These are phyloP conservation scores for Sebastes oblongus DNA, from an alignment of 2,797 vertebrate genomes.

Conservation along the genomic window DNA sequence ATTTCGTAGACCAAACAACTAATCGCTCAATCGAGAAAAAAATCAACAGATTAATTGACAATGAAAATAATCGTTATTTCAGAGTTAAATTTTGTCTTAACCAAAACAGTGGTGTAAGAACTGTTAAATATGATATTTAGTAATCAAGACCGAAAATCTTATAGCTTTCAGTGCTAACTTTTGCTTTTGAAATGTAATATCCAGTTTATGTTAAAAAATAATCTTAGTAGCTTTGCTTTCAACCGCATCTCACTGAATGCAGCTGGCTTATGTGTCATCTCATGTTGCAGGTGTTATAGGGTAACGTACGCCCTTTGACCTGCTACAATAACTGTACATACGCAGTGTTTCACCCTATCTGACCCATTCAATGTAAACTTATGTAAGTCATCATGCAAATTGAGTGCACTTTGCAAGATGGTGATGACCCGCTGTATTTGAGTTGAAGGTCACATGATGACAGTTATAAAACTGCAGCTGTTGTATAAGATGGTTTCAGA, in stretches of 20 bases:
- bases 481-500: slow-evolving; percentile 22
- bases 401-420: not conserved
- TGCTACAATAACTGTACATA: not conserved
- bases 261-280: not conserved
- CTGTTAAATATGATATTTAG: too few relatives aligned
- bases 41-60: too few relatives aligned
- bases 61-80: too few relatives aligned
- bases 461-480: slow-evolving; percentile 39
- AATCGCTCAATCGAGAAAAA: too few relatives aligned
- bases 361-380: not conserved
- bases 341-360: not conserved
- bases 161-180: too few relatives aligned
- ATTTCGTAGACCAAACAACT: too few relatives aligned
- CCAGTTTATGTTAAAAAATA: too few relatives aligned
- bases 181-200: too few relatives aligned
- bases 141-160: too few relatives aligned
- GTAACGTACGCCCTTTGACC: not conserved
- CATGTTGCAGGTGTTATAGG: not conserved
- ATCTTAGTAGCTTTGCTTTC: too few relatives aligned
- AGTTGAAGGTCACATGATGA: slow-evolving; percentile 27
- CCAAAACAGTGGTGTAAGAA: too few relatives aligned
- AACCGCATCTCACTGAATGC: not conserved
- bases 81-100: too few relatives aligned
- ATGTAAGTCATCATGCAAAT: slow-evolving; percentile 44
- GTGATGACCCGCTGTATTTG: not conserved